Conservation (phyloP, 2,888 invertebrate genomes). For the Sialis lutaria region DNA sequence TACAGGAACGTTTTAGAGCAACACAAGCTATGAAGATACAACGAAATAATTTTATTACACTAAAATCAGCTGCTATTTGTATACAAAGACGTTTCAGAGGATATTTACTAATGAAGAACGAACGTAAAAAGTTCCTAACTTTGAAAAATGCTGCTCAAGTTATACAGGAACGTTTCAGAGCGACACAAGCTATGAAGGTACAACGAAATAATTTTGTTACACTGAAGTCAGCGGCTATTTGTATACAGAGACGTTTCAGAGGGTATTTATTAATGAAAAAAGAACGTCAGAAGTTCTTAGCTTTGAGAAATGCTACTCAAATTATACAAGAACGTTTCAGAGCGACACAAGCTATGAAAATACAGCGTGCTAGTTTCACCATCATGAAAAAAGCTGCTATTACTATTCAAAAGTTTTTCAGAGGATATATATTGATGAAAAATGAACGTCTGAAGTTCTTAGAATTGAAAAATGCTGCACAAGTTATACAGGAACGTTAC, state of each 20-base stretch:
- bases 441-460: conserved; percentile 12
- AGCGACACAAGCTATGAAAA: conserved; percentile 18
- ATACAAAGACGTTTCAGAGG: conserved; percentile 19
- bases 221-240: conserved; percentile 20
- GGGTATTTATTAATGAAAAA: conserved; percentile 22
- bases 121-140: conserved; percentile 11
- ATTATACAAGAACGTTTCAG: conserved; percentile 20
- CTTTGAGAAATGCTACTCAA: conserved; percentile 18
- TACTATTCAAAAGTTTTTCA: conserved; percentile 19
- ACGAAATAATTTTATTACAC: conserved; percentile 15
- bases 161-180: conserved; percentile 30
- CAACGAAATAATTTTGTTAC: conserved; percentile 7
- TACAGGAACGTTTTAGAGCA: conserved; percentile 27
- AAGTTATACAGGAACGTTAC: conserved; percentile 28
- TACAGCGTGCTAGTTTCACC: conserved; percentile 16
- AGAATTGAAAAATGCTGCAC: conserved; percentile 15
- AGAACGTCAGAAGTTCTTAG: conserved; percentile 13
- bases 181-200: conserved; percentile 13
- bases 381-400: conserved; percentile 15
- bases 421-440: conserved; percentile 12
- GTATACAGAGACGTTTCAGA: conserved; percentile 33
- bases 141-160: conserved; percentile 18
- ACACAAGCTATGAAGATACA: conserved; percentile 24
- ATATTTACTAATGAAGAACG: conserved; percentile 11
- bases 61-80: conserved; percentile 15